Evolutionary conservation across 2,888 invertebrate genomes (phyloP).

Genomic region (Drosophila subsilvestris): DNA sequence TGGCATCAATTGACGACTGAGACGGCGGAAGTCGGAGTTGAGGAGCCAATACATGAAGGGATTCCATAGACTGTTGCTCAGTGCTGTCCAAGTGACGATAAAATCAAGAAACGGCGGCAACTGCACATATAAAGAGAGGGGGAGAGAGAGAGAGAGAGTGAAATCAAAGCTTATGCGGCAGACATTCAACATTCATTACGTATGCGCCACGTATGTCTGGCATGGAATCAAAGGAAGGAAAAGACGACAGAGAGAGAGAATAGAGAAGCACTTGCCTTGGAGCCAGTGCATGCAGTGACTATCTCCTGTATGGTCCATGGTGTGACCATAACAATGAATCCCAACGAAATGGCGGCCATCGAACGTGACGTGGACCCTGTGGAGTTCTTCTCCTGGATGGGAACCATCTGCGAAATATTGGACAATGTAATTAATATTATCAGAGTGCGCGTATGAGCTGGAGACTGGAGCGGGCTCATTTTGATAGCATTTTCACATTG

Average conservation of each 20-base stretch:
- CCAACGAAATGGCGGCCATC: slow-evolving; percentile 96
- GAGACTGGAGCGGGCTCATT: background rate
- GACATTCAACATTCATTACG: slow-evolving; percentile 49
- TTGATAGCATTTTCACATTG: slow-evolving; percentile 28
- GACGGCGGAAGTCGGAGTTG: slow-evolving; percentile 92
- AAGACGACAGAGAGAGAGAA: background rate
- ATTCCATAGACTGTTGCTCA: slow-evolving; percentile 96
- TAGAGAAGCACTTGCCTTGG: slow-evolving; percentile 86
- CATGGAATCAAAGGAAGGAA: background rate
- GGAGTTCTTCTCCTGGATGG: slow-evolving; percentile 85
- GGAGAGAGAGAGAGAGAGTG: slow-evolving; percentile 6
- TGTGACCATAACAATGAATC: slow-evolving; percentile 95
- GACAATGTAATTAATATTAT: slow-evolving; percentile 39
- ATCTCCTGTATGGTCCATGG: slow-evolving; percentile 96
- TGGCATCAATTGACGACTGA: slow-evolving; percentile 90
- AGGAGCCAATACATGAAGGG: slow-evolving; percentile 95
- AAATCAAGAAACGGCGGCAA: slow-evolving; percentile 93
- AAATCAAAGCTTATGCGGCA: slow-evolving; percentile 33
- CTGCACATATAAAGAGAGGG: slow-evolving; percentile 82
- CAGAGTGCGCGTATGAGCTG: background rate
- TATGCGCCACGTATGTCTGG: slow-evolving; percentile 49
- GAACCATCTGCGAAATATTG: slow-evolving; percentile 77
- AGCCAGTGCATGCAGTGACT: slow-evolving; percentile 94
- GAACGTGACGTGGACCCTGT: slow-evolving; percentile 92
- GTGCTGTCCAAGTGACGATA: slow-evolving; percentile 93